Evolutionary conservation across 2,113 vertebrate genomes (phyloP), one percentile per base, ranked within the genome.

Genomic region (Callipepla californica): DNA sequence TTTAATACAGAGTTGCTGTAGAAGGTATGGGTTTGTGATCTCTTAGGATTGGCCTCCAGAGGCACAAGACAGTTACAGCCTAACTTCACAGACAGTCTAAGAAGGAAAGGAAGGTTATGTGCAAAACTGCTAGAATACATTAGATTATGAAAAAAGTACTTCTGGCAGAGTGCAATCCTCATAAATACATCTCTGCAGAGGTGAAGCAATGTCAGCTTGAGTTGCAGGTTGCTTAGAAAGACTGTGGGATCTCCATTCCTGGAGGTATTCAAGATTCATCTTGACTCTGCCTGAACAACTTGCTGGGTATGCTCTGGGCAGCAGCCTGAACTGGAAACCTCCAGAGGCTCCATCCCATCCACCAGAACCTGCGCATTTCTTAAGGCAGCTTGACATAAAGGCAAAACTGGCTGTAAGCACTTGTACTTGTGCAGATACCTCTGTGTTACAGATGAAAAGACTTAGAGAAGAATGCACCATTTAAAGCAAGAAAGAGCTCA

Each of bases 401-500:
- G n/a, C 47, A 87, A 30, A 94, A 79, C 48, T 19, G n/a, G 15
- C 50, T 48, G 26, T 40, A 70, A 86, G 47, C 34, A 70, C 7
- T 16, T 38, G 26, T 47, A 55, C 44, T 50, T 48, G 8, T 67
- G 34, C 44, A 92, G 30, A 36, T 58, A 23, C 5, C 15, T 16
- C 11, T 61, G 3, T 48, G 51, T 40, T 42, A 65, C 18, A 53
- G 53, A 42, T 28, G 20, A 67, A 67, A 58, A 65, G 34, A 63
- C 66, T 77, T 2, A 67, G 22, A 93, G 55, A 69, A 89, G 55
- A 55, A 80, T 20, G 47, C 63, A 16, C 11, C 3, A 3, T 53
- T 85, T 96, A 57, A 57, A 83, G 57, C 11, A 77, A 53, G n/a
- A 70, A 51, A 87, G 55, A 30, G n/a, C 38, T 58, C n/a, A 40